Evolutionary conservation across 2,113 vertebrate species (phyloP).

Genomic region (Microcebus jonahi): DNA sequence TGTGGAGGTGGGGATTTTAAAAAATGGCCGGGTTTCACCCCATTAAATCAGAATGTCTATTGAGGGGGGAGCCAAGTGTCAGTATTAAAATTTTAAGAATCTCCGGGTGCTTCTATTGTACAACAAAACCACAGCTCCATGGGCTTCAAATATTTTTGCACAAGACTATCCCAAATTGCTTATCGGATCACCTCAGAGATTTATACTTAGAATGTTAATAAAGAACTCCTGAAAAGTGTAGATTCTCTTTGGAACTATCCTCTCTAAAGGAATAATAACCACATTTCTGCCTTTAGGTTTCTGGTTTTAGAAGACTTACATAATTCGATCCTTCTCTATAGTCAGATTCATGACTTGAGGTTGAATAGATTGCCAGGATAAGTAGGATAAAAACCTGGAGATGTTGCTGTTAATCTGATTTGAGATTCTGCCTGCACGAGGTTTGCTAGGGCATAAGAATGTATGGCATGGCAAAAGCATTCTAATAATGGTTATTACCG

Average conservation of each 20-base stretch:
- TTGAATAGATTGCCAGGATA: background rate
- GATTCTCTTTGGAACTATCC: slow-evolving; percentile 33
- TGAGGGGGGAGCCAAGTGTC: background rate
- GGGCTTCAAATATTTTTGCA: background rate
- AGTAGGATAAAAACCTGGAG: background rate
- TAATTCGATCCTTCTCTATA: slow-evolving; percentile 33
- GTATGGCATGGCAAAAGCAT: background rate
- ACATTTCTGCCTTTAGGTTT: slow-evolving; percentile 41
- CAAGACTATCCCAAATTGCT: background rate
- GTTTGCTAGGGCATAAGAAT: slow-evolving; percentile 20
- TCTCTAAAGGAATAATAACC: slow-evolving; percentile 9
- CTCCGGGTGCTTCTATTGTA: background rate
- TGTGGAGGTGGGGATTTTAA: background rate
- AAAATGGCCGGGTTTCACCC: background rate
- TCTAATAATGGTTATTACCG: slow-evolving; percentile 5
- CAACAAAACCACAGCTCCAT: background rate
- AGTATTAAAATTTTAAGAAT: background rate
- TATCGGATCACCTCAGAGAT: background rate
- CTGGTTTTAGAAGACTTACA: slow-evolving; percentile 13
- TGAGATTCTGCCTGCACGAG: background rate
- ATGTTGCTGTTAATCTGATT: background rate
- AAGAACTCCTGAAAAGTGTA: background rate
- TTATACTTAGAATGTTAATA: slow-evolving; percentile 44
- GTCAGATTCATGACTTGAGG: background rate
- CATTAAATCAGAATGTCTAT: background rate